Percentiles rank a stretch among this genome's conserved stretches.
Evolutionary conservation across 2,888 invertebrate species (phyloP).

Genomic region (Rotaria magnacalcarata): DNA sequence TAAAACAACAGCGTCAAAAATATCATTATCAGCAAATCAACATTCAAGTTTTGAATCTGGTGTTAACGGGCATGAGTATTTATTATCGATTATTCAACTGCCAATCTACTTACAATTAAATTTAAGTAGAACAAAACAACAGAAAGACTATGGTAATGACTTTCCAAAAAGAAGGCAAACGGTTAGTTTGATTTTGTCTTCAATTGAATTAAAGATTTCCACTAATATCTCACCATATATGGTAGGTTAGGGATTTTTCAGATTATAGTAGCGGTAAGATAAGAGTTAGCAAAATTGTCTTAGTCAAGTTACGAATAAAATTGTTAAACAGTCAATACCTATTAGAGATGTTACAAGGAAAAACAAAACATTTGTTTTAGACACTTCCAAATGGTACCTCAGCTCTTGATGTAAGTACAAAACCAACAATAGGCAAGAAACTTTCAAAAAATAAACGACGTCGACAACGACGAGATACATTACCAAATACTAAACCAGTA

Average conservation of each 20-base stretch:
- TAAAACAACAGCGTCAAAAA: conserved; percentile 48
- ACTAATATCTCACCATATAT: too few species aligned
- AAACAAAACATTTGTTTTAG: not conserved
- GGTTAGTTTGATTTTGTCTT: not conserved
- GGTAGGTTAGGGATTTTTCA: too few species aligned
- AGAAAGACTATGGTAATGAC: not conserved
- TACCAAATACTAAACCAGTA: conserved; percentile 31
- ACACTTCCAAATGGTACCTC: not conserved
- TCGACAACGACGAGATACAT: conserved; percentile 27
- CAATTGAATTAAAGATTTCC: too few species aligned
- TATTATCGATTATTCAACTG: conserved; percentile 89
- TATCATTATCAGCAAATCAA: conserved; percentile 37
- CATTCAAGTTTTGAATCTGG: conserved; percentile 70
- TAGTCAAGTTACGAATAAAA: too few species aligned
- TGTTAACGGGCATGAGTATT: conserved; percentile 83
- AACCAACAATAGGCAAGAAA: not conserved
- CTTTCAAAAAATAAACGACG: conserved; percentile 21
- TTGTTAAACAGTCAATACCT: too few species aligned
- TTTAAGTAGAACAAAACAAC: conserved; percentile 35
- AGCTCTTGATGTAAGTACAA: not conserved
- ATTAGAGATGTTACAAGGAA: too few species aligned
- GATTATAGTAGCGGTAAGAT: too few species aligned
- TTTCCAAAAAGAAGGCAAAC: not conserved
- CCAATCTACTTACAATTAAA: conserved; percentile 84
- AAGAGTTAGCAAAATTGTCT: too few species aligned